Conservation (phyloP, 2,113 vertebrate species). For the Anolis sagrei region DNA sequence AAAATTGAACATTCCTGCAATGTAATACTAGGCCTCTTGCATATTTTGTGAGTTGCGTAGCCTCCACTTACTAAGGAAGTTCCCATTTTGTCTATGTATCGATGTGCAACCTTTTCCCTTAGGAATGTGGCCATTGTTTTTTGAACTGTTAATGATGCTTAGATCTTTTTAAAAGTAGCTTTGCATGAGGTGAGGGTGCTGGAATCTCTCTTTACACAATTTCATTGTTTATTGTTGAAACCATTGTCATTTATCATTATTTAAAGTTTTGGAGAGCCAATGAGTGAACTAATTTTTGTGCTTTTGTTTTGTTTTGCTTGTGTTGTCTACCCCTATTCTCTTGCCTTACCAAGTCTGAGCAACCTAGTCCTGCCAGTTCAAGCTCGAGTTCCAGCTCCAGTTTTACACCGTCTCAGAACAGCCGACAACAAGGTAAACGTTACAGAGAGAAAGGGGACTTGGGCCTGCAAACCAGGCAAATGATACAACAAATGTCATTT, state of each 20-base stretch:
- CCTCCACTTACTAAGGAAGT: background rate
- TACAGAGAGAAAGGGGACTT: conserved; percentile 18
- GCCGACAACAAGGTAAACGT: conserved; percentile 91
- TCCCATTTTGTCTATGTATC: background rate
- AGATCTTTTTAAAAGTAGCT: background rate
- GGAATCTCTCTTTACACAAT: background rate
- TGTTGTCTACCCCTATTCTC: conserved; percentile 29
- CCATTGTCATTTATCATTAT: background rate
- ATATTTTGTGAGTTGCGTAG: background rate
- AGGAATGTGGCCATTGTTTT: background rate
- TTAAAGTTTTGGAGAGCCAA: conserved; percentile 11
- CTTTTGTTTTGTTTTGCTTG: conserved; percentile 50
- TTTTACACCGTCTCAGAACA: conserved; percentile 88
- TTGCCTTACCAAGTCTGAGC: conserved; percentile 82
- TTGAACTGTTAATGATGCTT: background rate
- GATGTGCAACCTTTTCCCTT: background rate
- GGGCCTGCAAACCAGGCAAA: conserved; percentile 25
- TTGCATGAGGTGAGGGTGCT: background rate
- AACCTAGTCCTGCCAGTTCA: conserved; percentile 94
- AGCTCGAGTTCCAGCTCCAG: conserved; percentile 90
- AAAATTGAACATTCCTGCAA: background rate
- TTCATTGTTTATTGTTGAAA: conserved; percentile 11
- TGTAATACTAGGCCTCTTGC: background rate
- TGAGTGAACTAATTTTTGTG: conserved; percentile 43
- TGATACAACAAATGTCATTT: conserved; percentile 49